Evolutionary conservation across 2,797 vertebrate species (phyloP).

Genomic region (Manis javanica): DNA sequence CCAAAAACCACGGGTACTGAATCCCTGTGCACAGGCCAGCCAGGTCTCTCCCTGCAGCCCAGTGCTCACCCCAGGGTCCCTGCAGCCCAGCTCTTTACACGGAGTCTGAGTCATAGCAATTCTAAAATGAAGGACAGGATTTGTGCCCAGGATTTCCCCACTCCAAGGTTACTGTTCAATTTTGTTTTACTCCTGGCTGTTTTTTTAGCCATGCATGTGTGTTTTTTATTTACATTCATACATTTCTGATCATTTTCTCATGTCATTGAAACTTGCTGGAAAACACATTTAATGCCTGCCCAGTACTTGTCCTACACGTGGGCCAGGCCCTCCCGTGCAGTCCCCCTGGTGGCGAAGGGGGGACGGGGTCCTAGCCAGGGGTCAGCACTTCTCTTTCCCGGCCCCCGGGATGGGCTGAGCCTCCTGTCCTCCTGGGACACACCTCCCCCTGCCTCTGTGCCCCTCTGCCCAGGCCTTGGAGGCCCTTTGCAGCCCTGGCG

Average conservation of each 20-base stretch:
- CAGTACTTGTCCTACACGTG: neutral
- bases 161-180: neutral
- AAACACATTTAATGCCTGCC: neutral
- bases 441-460: neutral
- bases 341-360: neutral
- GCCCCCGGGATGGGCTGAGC: neutral
- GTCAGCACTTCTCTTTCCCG: neutral
- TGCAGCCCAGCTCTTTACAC: too few species aligned
- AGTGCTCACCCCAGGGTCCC: neutral
- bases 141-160: neutral
- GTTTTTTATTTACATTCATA: neutral
- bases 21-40: neutral
- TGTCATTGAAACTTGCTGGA: neutral
- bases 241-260: neutral
- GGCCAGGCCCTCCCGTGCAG: neutral
- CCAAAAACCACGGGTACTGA: neutral
- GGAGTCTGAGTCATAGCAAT: too few species aligned
- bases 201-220: neutral
- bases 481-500: neutral
- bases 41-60: neutral
- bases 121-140: neutral
- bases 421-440: fast-evolving
- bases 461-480: neutral
- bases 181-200: neutral
- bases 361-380: neutral